Evolutionary conservation across 2,888 invertebrate genomes (phyloP), one percentile per base, ranked within the genome.

Genomic region (Drosophila algonquin): DNA sequence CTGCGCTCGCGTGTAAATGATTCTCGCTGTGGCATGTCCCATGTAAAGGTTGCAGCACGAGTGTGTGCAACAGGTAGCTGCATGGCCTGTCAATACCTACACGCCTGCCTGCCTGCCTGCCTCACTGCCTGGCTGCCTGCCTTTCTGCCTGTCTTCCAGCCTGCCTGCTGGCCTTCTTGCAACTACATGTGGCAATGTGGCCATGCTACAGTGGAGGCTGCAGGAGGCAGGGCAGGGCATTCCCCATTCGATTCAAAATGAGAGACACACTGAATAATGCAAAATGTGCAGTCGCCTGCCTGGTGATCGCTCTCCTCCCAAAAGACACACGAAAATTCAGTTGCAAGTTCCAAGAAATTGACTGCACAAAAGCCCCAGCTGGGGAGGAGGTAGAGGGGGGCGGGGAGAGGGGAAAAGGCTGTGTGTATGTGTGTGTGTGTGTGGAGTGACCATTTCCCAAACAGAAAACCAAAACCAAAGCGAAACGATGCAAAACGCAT

Each of bases 401-500:
- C 4, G 46, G 45, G 27, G 44, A 18, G 18, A 18, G 12, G 44
- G 46, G 24, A 51, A 16, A 18, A 44, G 2, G 7, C 32, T 3
- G 12, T 45, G 24, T 16, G 32, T 54, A 77, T 21, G 21, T 21
- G 21, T 21, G 21, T 21, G 21, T 21, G 21, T 21, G 21, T 21
- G 24, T 16, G 32, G 56, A 77, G 48, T 60, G 63, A 60, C 63
- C 59, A 62, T 64, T 69, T 76, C 60, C 55, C 58, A 73, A 12
- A 59, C 27, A 45, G 18, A 16, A 45, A 70, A 50, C 35, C 30
- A 35, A 62, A 55, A 63, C 18, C 63, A n/a, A 76, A 81, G 74
- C 80, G 80, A 88, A 83, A 89, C 85, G 83, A 87, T 84, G 89
- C 87, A 87, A 83, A 79, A 84, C 87, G 89, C 83, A 89, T 83